Base-by-base conservation (phyloP, 2,797 vertebrate species). In the Psittacula echo region DNA sequence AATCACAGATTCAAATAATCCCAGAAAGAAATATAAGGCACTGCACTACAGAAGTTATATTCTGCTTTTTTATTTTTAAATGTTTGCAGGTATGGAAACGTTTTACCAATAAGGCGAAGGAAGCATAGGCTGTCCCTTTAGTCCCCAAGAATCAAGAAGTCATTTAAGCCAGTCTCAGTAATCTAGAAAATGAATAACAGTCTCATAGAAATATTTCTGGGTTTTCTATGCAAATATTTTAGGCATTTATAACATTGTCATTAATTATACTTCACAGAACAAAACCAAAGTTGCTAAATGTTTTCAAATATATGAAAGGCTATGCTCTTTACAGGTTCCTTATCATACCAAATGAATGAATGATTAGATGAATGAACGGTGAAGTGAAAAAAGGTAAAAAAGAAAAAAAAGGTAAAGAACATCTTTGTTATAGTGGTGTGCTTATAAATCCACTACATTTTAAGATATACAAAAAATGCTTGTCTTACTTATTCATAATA, bases 381-480 rank as follows among this genome's bases (percentile, higher is more conserved):
- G 5, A 80, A 81, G 5, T 56, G 34, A 13, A 7, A 44, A 80
- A 88, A 17, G 10, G 4, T n/a, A 2, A 79, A 87, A 67, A 75
- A 47, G 2, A 27, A 1, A 18, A 39, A 41, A 56, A n/a, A 7
- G 1, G 1, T 20, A 34, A 64, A 34, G 22, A 48, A 4, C 3
- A 19, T 37, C 11, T 26, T 7, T 2, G 1, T 61, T 61, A 32
- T 2, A 70, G 8, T 21, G 7, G 42, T 13, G 19, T 24, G 6
- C 2, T 87, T 74, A 37, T 10, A 20, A 47, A 83, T 8, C 2
- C 5, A 14, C 16, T 27, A 13, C 3, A 18, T 80, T 82, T 80
- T 83, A 47, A 4, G 17, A 73, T 37, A n/a, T 34, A 34, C 2
- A 56, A 71, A 85, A 90, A 66, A 16, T 30, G 6, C 2, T 65